These are phyloP conservation scores for Dreissena polymorpha DNA, from an alignment of 1,140 invertebrate genomes.

Conservation along the genomic window DNA sequence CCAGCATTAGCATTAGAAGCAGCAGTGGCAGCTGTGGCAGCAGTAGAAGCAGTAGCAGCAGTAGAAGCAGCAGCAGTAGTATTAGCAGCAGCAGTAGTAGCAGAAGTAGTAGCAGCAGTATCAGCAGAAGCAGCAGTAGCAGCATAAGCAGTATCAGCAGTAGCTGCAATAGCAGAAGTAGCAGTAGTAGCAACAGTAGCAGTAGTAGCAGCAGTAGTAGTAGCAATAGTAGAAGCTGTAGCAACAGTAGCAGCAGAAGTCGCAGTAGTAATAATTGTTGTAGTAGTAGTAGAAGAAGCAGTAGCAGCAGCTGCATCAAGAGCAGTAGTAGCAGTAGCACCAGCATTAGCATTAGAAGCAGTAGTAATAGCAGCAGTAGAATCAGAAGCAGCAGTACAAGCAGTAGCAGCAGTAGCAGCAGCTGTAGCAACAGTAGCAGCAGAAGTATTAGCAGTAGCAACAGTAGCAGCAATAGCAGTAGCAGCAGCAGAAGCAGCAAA, in stretches of 20 bases:
- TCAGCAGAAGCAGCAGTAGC: too few species aligned
- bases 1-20: not conserved
- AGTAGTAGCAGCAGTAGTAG: not conserved
- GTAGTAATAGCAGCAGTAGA: not conserved
- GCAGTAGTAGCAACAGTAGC: not conserved
- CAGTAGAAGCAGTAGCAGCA: too few species aligned
- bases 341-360: not conserved
- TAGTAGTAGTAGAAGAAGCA: not conserved
- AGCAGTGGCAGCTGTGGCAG: too few species aligned
- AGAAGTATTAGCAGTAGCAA: too few species aligned
- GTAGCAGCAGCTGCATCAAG: not conserved
- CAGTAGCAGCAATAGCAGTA: too few species aligned
- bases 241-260: conserved; percentile 1
- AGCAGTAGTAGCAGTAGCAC: not conserved
- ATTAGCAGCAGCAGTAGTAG: too few species aligned
- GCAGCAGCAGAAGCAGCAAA: too few species aligned
- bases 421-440: too few species aligned
- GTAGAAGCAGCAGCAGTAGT: too few species aligned
- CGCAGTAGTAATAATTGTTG: not conserved
- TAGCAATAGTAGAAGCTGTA: not conserved
- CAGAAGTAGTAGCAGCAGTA: too few species aligned
- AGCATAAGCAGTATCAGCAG: conserved; percentile 10
- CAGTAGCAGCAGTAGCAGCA: not conserved
- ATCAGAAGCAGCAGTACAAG: not conserved
- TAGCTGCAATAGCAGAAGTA: not conserved